A percentile compares a stretch with the other conserved stretches of the same genome.
These are phyloP conservation scores for Aphelenchoides besseyi DNA, from an alignment of 1,140 invertebrate genomes.

Conservation along the genomic window DNA sequence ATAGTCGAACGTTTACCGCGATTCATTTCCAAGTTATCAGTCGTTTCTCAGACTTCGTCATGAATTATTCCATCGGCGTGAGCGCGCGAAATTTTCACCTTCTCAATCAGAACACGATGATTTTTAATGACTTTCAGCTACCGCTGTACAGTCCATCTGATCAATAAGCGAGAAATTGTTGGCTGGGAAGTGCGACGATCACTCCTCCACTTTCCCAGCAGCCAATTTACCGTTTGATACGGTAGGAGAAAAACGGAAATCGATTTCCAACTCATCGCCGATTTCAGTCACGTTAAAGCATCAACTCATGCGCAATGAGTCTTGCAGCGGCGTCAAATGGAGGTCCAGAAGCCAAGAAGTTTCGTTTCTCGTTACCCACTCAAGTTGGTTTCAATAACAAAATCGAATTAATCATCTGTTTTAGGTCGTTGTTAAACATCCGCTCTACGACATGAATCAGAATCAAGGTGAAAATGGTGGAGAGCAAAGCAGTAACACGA, in stretches of 20 bases:
- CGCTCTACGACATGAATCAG: conserved; percentile 28
- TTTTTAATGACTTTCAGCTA: conserved; percentile 1
- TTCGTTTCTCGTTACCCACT: conserved; percentile 34
- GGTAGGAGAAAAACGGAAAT: neutral
- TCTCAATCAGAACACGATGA: neutral
- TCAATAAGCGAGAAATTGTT: neutral
- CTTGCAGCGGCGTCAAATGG: conserved; percentile 38
- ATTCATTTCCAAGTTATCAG: neutral
- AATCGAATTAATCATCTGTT: conserved; percentile 18
- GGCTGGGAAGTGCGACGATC: neutral
- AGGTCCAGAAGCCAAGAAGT: conserved; percentile 41
- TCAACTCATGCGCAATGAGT: conserved; percentile 29
- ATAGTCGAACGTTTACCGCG: too few species aligned
- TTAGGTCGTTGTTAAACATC: conserved; percentile 2
- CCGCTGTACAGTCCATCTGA: neutral
- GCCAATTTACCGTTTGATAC: neutral
- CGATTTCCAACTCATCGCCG: neutral
- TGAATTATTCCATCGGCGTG: neutral
- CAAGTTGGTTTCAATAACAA: conserved; percentile 27
- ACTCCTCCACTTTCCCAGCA: neutral
- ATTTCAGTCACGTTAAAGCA: neutral
- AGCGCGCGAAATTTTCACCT: neutral
- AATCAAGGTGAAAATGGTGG: conserved; percentile 21
- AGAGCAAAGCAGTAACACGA: too few species aligned
- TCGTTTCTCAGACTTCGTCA: neutral